Percentiles rank a stretch among this genome's conserved stretches.
These are phyloP conservation scores for Oncorhynchus masou DNA, from an alignment of 2,113 vertebrate species.

Conservation along the genomic window DNA sequence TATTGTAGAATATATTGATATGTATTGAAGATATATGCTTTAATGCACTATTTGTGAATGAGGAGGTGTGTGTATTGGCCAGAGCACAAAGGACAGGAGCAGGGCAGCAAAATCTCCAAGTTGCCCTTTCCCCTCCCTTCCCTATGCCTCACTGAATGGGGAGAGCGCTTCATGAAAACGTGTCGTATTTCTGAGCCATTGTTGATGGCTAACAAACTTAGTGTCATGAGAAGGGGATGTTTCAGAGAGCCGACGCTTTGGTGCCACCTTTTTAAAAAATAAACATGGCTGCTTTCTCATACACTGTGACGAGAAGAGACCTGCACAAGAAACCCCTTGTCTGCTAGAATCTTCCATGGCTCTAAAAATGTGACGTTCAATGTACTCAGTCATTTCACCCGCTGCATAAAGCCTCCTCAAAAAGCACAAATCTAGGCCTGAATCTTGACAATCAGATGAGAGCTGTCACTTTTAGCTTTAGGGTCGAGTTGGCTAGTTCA, in stretches of 20 bases:
- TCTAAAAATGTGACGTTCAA: slow-evolving; percentile 24
- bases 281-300: slow-evolving; percentile 45
- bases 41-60: slow-evolving; percentile 53
- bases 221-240: slow-evolving; percentile 1
- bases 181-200: slow-evolving; percentile 19
- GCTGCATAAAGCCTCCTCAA: slow-evolving; percentile 32
- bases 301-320: slow-evolving; percentile 70
- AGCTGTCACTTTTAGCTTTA: slow-evolving; percentile 46
- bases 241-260: not conserved
- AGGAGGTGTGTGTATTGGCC: slow-evolving; percentile 23
- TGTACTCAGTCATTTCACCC: slow-evolving; percentile 43
- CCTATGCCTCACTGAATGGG: slow-evolving; percentile 13
- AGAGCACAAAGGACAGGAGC: slow-evolving; percentile 5
- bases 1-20: too few species aligned
- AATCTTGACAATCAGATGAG: slow-evolving; percentile 56
- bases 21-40: slow-evolving; percentile 22
- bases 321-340: slow-evolving; percentile 22
- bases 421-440: slow-evolving; percentile 63
- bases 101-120: not conserved
- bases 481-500: slow-evolving; percentile 35
- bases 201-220: slow-evolving; percentile 8
- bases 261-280: slow-evolving; percentile 18
- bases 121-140: not conserved
- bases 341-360: slow-evolving; percentile 41
- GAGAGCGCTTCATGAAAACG: slow-evolving; percentile 24